Conservation (phyloP, 2,797 vertebrate genomes). For the Natrix natrix region DNA sequence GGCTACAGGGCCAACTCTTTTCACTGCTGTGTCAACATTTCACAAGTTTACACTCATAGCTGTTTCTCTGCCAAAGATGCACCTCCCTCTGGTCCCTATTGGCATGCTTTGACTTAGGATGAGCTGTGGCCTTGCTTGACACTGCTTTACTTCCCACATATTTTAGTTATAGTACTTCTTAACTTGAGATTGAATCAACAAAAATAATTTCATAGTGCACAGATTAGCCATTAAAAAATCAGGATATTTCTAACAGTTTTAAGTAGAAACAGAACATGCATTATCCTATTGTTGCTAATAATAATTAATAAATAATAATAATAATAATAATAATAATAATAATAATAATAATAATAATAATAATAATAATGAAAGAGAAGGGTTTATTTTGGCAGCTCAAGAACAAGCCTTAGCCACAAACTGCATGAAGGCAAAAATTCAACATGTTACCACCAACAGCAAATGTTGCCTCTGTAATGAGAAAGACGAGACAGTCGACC, state of each 20-base stretch:
- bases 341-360: no score
- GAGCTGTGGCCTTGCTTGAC: constrained; percentile 12
- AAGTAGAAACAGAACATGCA: not conserved
- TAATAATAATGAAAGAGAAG: no score
- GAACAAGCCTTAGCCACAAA: no score
- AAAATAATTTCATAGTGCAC: not conserved
- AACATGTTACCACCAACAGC: no score
- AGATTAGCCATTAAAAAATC: constrained; percentile 23
- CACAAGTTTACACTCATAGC: not conserved
- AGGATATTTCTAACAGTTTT: not conserved
- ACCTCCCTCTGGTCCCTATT: constrained; percentile 10
- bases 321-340: no score
- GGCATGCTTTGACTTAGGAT: not conserved
- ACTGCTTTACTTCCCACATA: constrained; percentile 14
- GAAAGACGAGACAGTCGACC: no score
- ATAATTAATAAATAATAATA: no score
- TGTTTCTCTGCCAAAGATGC: constrained; percentile 31
- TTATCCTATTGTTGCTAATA: not conserved
- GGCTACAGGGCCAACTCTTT: constrained; percentile 12
- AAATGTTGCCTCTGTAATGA: no score
- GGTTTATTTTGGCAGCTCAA: no score
- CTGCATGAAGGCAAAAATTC: no score
- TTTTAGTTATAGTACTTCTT: constrained; percentile 12
- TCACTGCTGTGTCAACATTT: not conserved
- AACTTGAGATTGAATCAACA: not conserved